Evolutionary conservation across 1,140 invertebrate species (phyloP), one percentile per base, ranked within the genome.

Genomic region (Agraylea sexmaculata): DNA sequence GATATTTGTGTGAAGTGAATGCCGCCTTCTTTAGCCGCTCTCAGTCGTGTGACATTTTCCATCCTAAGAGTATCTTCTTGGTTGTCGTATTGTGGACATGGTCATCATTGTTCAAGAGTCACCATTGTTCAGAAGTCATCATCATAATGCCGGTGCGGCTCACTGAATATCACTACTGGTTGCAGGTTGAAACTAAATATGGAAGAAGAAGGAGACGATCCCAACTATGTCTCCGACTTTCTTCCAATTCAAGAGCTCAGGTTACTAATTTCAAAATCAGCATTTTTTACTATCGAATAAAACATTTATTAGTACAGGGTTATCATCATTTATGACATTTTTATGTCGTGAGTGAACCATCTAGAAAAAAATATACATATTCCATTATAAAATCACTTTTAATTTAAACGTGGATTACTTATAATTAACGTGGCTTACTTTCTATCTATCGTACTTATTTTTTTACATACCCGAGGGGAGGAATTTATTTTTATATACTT

Each of bases 161-260:
- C 4, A 42, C 21, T 34, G 29, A 49, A 31, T 45, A 38, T 13
- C 42, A 39, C 12, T 49, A 43, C 21, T 35, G 22, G 30, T 35
- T 49, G 16, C 22, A 31, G 32, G 46, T 49, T 4, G 46, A 49
- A 37, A 49, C 46, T 1, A 19, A 40, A 33, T 37, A 32, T 35
- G 42, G 31, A 25, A 39, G 46, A 25, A 29, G 36, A 1, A 29
- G 22, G n/a, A 31, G 39, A 38, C 31, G 29, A 12, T 49, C 46
- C 0, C 46, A 49, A n/a, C 30, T 49, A 18, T 45, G 37, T 29
- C 31, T 45, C 0, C 46, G 45, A 17, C 27, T 39, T 16, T n/a
- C n/a, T n/a, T 22, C 25, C 1, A 38, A 29, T 3, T 27, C 38
- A 18, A 38, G 23, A 18, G 38, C 43, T 25, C 42, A 49, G 46